Percentiles rank a stretch among this genome's conserved stretches.
These are phyloP conservation scores for Tetheella fluctuosa DNA, from an alignment of 2,888 invertebrate genomes.

Conservation along the genomic window DNA sequence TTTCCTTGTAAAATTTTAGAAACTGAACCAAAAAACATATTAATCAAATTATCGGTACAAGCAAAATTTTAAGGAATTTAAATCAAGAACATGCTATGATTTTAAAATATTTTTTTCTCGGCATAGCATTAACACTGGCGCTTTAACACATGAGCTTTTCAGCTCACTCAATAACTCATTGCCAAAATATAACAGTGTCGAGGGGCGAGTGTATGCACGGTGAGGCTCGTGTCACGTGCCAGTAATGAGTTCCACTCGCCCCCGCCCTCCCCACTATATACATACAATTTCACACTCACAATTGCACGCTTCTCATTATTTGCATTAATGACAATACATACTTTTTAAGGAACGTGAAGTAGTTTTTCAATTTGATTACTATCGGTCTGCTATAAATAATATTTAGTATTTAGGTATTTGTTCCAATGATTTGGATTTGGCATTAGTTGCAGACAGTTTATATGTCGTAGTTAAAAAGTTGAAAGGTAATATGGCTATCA, in stretches of 20 bases:
- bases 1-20: no score
- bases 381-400: no score
- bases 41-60: no score
- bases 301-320: conserved; percentile 69
- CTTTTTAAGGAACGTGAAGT: conserved; percentile 36
- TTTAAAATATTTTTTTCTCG: conserved; percentile 34
- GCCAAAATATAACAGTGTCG: conserved; percentile 71
- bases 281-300: conserved; percentile 74
- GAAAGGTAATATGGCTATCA: no score
- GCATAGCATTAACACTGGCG: conserved; percentile 52
- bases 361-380: conserved; percentile 12
- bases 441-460: no score
- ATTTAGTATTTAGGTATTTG: no score
- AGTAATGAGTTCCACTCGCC: conserved; percentile 77
- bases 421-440: no score
- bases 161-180: conserved; percentile 82
- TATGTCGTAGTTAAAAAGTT: no score
- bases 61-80: no score
- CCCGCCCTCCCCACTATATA: conserved; percentile 52
- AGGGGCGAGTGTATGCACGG: conserved; percentile 58
- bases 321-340: conserved; percentile 71
- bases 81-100: no score
- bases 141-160: conserved; percentile 72
- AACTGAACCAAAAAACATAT: no score
- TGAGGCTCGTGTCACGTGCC: conserved; percentile 79